These are phyloP conservation scores for Lamproptera curius DNA, from an alignment of 2,888 invertebrate species.

Conservation along the genomic window DNA sequence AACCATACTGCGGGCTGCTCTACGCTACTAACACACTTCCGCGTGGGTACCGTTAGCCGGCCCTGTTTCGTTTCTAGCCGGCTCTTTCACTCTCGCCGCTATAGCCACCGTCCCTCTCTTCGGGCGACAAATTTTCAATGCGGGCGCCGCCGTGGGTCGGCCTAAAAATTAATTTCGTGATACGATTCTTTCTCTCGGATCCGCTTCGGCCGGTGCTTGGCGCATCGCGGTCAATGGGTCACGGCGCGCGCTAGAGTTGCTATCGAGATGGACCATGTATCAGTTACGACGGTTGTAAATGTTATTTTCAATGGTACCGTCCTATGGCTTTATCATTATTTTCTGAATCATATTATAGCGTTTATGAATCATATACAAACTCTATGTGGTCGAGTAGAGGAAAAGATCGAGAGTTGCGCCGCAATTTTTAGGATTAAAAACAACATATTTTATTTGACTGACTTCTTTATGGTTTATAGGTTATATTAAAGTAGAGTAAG, in stretches of 20 bases:
- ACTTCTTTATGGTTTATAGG: too few species aligned
- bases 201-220: conserved; percentile 38
- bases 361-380: too few species aligned
- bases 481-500: too few species aligned
- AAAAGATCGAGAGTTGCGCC: too few species aligned
- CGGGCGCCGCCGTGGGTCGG: conserved; percentile 71
- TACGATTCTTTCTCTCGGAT: conserved; percentile 58
- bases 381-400: too few species aligned
- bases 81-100: conserved; percentile 71
- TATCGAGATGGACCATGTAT: too few species aligned
- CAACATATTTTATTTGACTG: too few species aligned
- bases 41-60: conserved; percentile 73
- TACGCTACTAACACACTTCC: conserved; percentile 78
- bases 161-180: conserved; percentile 73
- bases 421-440: too few species aligned
- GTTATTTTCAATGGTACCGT: too few species aligned
- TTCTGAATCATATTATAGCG: too few species aligned
- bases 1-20: conserved; percentile 43
- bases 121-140: conserved; percentile 74
- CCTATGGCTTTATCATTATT: too few species aligned
- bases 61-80: conserved; percentile 60
- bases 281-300: too few species aligned
- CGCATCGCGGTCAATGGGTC: conserved; percentile 55
- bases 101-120: conserved; percentile 52
- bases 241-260: conserved; percentile 38